These are phyloP conservation scores for Lycaon pictus DNA, from an alignment of 2,113 vertebrate species.

Conservation along the genomic window DNA sequence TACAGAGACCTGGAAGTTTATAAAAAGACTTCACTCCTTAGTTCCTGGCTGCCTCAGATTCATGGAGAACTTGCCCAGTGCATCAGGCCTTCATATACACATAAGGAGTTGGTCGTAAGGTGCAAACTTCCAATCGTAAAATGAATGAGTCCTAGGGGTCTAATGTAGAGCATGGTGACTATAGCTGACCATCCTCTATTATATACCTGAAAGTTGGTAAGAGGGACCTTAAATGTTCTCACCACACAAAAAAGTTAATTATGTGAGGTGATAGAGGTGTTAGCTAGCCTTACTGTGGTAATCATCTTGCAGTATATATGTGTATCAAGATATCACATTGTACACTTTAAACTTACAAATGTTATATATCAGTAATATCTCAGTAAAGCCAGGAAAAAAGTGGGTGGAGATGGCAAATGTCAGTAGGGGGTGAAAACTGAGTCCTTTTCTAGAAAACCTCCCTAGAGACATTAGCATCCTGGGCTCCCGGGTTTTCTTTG, in stretches of 20 bases:
- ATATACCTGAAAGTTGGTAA: not conserved
- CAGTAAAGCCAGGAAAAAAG: not conserved
- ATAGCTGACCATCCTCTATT: not conserved
- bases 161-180: not conserved
- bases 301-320: not conserved
- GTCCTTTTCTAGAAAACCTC: not conserved
- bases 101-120: not conserved
- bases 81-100: not conserved
- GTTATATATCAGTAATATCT: not conserved
- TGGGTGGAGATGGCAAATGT: not conserved
- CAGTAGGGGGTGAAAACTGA: not conserved
- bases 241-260: not conserved
- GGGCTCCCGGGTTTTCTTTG: conserved; percentile 10
- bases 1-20: not conserved
- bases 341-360: not conserved
- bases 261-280: not conserved
- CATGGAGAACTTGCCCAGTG: conserved; percentile 10
- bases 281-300: not conserved
- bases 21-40: conserved; percentile 1
- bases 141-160: not conserved
- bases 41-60: not conserved
- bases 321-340: not conserved
- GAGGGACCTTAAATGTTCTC: not conserved
- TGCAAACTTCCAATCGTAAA: not conserved
- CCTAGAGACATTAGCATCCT: not conserved